A percentile compares a stretch with the other conserved stretches of the same genome.
phyloP scores from a whole-genome alignment of 2,888 invertebrate genomes.

The Drosophila monieri region DNA sequence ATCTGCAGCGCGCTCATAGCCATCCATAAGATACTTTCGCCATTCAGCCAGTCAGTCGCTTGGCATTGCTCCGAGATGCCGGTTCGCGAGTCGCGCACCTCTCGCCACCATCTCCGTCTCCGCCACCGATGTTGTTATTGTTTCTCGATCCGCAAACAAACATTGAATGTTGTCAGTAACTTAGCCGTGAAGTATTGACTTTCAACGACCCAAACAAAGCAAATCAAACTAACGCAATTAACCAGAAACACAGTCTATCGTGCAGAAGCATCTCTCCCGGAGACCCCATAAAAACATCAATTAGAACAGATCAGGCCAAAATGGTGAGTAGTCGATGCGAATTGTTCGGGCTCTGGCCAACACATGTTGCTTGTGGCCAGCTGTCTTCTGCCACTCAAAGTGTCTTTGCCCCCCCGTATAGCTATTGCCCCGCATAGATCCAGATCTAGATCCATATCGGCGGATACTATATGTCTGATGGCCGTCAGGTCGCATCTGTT shows the following conservation, averaged over 20 bases:
- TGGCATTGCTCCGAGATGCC: conserved; percentile 73
- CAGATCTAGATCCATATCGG: conserved; percentile 2
- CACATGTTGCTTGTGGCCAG: conserved; percentile 77
- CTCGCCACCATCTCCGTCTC: conserved; percentile 1
- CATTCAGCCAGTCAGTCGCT: conserved; percentile 61
- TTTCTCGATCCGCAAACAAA: conserved; percentile 31
- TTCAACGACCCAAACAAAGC: conserved; percentile 1
- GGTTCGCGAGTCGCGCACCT: conserved; percentile 60
- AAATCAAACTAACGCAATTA: conserved; percentile 15
- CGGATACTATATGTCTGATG: conserved; percentile 26
- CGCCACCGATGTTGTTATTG: conserved; percentile 18
- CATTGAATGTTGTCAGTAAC: conserved; percentile 22
- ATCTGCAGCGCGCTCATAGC: conserved; percentile 36
- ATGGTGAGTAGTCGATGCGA: conserved; percentile 42
- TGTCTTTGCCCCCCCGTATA: conserved; percentile 22
- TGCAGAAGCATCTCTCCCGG: not conserved
- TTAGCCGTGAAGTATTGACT: conserved; percentile 8
- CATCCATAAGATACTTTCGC: conserved; percentile 53
- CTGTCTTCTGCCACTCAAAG: conserved; percentile 59
- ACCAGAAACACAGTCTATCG: not conserved
- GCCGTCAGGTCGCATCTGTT: conserved; percentile 63
- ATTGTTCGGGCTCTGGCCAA: conserved; percentile 52
- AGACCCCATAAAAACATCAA: not conserved
- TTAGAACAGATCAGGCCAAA: conserved; percentile 17
- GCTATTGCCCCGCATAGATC: not conserved